Conservation (phyloP, 2,888 invertebrate genomes). For the Xylota segnis region DNA sequence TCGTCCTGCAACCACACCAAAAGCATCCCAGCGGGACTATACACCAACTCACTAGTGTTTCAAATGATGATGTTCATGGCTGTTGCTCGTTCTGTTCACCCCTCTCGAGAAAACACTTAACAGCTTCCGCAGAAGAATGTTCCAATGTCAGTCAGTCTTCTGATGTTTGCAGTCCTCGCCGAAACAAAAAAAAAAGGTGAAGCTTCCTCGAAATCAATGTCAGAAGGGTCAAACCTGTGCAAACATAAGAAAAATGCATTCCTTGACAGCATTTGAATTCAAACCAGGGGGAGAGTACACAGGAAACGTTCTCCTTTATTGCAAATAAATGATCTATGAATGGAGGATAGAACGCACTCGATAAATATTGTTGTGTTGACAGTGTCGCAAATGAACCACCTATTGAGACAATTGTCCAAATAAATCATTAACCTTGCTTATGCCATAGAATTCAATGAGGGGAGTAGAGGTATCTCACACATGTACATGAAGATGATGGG, state of each 20-base stretch:
- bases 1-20: constrained; percentile 26
- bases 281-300: neutral
- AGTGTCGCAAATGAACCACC: constrained; percentile 56
- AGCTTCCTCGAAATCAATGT: constrained; percentile 4
- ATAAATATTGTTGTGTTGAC: constrained; percentile 60
- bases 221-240: constrained; percentile 2
- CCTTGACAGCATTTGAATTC: constrained; percentile 4
- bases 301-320: constrained; percentile 41
- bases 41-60: neutral
- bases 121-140: constrained; percentile 39
- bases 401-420: constrained; percentile 39
- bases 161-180: constrained; percentile 1
- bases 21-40: constrained; percentile 54
- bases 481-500: too few relatives aligned
- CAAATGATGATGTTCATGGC: constrained; percentile 14
- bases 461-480: neutral
- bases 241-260: constrained; percentile 12
- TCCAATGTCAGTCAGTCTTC: neutral
- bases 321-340: constrained; percentile 56
- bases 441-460: neutral
- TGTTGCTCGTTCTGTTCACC: constrained; percentile 38
- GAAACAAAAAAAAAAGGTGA: neutral
- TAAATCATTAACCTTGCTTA: constrained; percentile 14
- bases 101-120: constrained; percentile 52
- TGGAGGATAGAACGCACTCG: constrained; percentile 23